Percentiles rank a stretch among this genome's conserved stretches.
These are phyloP conservation scores for Pituophis catenifer DNA, from an alignment of 2,113 vertebrate species.

Conservation along the genomic window DNA sequence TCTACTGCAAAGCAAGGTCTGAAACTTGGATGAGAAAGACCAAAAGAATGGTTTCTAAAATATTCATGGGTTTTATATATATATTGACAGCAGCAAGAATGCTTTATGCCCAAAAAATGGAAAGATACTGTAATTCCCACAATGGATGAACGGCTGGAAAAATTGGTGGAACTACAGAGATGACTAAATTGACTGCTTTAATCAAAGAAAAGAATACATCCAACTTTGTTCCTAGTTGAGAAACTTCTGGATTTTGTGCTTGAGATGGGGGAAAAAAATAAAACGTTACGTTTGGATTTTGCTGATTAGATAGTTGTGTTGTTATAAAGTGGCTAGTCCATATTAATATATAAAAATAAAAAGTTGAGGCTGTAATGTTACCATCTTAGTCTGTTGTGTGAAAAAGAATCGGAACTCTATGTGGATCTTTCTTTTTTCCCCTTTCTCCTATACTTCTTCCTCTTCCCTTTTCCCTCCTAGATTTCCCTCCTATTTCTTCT, in stretches of 20 bases:
- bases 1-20: not conserved
- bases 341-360: not conserved
- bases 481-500: not conserved
- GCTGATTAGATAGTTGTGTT: not conserved
- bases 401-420: not conserved
- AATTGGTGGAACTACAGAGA: not conserved
- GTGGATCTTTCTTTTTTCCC: not conserved
- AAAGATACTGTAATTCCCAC: not conserved
- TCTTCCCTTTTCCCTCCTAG: not conserved
- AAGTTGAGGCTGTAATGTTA: not conserved
- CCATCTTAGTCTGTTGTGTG: not conserved
- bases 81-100: too few relatives aligned
- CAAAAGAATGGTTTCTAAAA: not conserved
- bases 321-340: not conserved
- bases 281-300: not conserved
- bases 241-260: not conserved
- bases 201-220: not conserved
- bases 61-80: not conserved
- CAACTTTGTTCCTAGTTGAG: not conserved
- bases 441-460: not conserved
- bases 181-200: not conserved
- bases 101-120: not conserved
- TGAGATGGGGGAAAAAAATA: not conserved
- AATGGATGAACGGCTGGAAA: not conserved
- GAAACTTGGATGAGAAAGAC: not conserved